Percentiles rank a stretch among this genome's conserved stretches.
Evolutionary conservation across 2,113 vertebrate genomes (phyloP).

Genomic region (Chionis minor): DNA sequence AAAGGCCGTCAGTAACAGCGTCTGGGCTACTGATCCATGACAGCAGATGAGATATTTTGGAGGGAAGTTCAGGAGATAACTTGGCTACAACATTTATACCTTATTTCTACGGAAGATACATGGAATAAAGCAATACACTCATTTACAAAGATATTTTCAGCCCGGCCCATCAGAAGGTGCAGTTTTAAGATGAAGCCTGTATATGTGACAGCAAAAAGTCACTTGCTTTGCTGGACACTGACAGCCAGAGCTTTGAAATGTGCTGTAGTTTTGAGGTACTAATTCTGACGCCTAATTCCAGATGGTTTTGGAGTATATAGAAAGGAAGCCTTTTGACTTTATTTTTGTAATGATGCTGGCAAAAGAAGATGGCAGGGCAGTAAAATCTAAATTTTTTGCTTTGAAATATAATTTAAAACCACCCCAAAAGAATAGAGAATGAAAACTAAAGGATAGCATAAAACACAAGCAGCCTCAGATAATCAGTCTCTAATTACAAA

Average conservation of each 20-base stretch:
- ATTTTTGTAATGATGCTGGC: neutral
- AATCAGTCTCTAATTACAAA: neutral
- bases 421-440: neutral
- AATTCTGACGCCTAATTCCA: slow-evolving; percentile 10
- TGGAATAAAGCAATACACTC: neutral
- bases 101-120: neutral
- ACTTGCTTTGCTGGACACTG: neutral
- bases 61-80: neutral
- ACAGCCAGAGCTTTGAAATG: neutral
- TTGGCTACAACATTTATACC: neutral
- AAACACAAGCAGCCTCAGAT: neutral
- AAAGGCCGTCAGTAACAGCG: neutral
- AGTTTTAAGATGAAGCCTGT: neutral
- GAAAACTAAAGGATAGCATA: neutral
- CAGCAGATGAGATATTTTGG: neutral
- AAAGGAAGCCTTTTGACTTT: neutral
- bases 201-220: neutral
- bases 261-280: neutral
- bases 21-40: neutral
- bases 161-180: neutral
- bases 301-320: neutral
- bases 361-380: neutral
- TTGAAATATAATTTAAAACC: neutral
- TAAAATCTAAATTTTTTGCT: neutral
- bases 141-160: neutral